phyloP scores from a whole-genome alignment of 2,113 vertebrate species.

The Nymphicus hollandicus region DNA sequence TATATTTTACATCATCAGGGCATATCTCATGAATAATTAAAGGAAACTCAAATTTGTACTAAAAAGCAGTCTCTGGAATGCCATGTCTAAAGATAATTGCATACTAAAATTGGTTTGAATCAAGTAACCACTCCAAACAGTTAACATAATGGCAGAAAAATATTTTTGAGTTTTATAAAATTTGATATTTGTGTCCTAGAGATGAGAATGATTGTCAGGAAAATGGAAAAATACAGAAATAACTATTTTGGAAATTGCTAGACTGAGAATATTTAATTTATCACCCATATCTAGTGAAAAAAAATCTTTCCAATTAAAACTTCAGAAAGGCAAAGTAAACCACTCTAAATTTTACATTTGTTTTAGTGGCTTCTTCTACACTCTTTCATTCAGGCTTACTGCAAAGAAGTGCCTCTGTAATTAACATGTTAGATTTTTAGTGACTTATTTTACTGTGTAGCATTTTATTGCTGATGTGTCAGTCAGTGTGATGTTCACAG shows the following conservation, averaged over 20 bases:
- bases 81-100: constrained; percentile 30
- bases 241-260: background rate
- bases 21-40: constrained; percentile 54
- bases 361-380: background rate
- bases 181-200: constrained; percentile 11
- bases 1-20: constrained; percentile 55
- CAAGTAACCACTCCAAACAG: constrained; percentile 35
- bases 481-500: constrained; percentile 23
- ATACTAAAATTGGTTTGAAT: constrained; percentile 7
- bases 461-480: constrained; percentile 40
- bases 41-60: constrained; percentile 4
- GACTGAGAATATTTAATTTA: background rate
- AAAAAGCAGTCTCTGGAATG: constrained; percentile 15
- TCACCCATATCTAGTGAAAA: background rate
- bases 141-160: constrained; percentile 4
- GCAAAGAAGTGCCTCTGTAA: constrained; percentile 11
- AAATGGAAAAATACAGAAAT: constrained; percentile 11
- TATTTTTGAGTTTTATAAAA: constrained; percentile 13
- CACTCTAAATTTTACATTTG: background rate
- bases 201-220: background rate
- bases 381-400: constrained; percentile 4
- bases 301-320: background rate
- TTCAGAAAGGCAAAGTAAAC: background rate
- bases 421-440: constrained; percentile 49
- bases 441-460: constrained; percentile 19